Percentiles rank a stretch among this genome's conserved stretches.
Evolutionary conservation across 2,888 invertebrate species (phyloP).

Genomic region (Caenorhabditis uteleia): DNA sequence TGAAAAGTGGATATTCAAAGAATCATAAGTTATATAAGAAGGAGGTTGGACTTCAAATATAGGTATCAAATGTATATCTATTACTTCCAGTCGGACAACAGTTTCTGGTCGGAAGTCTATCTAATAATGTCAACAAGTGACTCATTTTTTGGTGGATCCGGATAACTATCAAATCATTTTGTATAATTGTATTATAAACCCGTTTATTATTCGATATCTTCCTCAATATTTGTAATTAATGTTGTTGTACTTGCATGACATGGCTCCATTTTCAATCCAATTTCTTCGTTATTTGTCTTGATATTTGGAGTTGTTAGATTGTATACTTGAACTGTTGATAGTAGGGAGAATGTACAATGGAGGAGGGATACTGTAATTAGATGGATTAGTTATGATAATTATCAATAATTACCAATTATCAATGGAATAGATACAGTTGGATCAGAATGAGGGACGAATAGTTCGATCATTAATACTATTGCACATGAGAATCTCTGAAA

Average conservation of each 20-base stretch:
- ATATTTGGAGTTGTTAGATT: conserved; percentile 16
- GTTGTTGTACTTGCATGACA: conserved; percentile 22
- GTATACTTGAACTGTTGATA: conserved; percentile 23
- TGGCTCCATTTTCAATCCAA: conserved; percentile 11
- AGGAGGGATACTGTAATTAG: conserved; percentile 17
- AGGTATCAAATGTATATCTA: background rate
- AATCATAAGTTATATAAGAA: conserved; percentile 9
- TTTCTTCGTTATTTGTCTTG: conserved; percentile 1
- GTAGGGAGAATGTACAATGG: conserved; percentile 20
- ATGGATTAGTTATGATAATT: background rate
- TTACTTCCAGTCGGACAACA: background rate
- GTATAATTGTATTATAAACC: conserved; percentile 7
- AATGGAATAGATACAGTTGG: conserved; percentile 33
- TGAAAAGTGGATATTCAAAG: conserved; percentile 32
- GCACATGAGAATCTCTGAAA: conserved; percentile 30
- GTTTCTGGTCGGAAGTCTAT: conserved; percentile 31
- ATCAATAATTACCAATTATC: conserved; percentile 10
- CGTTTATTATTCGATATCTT: conserved; percentile 21
- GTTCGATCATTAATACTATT: conserved; percentile 20
- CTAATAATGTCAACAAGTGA: conserved; percentile 23
- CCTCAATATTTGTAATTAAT: conserved; percentile 31
- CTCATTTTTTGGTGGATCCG: conserved; percentile 29
- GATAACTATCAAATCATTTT: conserved; percentile 3
- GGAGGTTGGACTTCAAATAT: background rate
- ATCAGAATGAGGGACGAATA: conserved; percentile 31